These are phyloP conservation scores for Cladopsammia gracilis DNA, from an alignment of 64 coral and sea anemone species.

Conservation along the genomic window DNA sequence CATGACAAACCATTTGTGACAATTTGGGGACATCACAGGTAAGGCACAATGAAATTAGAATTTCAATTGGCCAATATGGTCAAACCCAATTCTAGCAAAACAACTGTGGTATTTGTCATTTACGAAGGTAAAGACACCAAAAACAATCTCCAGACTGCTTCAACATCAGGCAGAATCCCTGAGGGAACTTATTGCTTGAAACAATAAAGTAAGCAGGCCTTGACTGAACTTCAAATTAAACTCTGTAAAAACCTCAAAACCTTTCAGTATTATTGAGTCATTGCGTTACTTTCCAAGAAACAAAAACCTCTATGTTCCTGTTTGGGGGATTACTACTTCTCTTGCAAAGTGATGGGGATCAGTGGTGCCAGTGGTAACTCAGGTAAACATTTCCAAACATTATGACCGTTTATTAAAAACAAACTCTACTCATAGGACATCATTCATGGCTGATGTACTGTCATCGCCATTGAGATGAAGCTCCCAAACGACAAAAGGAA, in stretches of 20 bases:
- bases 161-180: not conserved
- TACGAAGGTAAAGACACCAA: constrained; percentile 38
- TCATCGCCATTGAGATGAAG: constrained; percentile 28
- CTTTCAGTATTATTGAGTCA: not conserved
- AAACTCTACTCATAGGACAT: not conserved
- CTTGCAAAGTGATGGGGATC: constrained; percentile 37
- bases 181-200: not conserved
- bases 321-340: constrained; percentile 18
- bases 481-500: not conserved
- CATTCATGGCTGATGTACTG: constrained; percentile 54
- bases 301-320: not conserved
- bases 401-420: not conserved
- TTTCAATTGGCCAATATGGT: constrained; percentile 27
- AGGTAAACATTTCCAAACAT: not conserved
- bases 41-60: constrained; percentile 28
- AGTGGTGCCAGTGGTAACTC: constrained; percentile 27
- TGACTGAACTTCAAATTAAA: not conserved
- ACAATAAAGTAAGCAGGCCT: not conserved
- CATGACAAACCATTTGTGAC: not conserved
- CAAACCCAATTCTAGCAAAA: constrained; percentile 36
- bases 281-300: not conserved
- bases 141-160: constrained; percentile 18
- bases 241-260: too few relatives aligned
- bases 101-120: constrained; percentile 21
- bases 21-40: not conserved